phyloP scores from a whole-genome alignment of 1,140 invertebrate genomes.

The Eupeodes corollae region DNA sequence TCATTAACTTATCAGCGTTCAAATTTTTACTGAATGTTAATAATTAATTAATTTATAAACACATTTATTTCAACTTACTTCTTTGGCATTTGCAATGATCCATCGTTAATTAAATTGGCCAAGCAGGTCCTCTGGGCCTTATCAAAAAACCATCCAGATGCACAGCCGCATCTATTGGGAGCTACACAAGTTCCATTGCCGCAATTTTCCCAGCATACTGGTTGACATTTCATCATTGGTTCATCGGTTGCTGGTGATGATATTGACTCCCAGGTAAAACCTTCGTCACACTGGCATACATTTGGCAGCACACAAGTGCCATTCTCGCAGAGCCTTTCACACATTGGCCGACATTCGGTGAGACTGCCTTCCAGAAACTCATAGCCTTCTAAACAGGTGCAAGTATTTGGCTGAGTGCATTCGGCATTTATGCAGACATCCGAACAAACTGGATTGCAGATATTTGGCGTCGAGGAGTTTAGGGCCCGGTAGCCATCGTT shows the following conservation, averaged over 20 bases:
- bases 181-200: not conserved
- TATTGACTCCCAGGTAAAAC: conserved; percentile 7
- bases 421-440: conserved; percentile 41
- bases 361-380: conserved; percentile 33
- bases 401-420: conserved; percentile 37
- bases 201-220: not conserved
- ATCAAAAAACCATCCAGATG: too few relatives aligned
- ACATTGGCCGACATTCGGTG: conserved; percentile 41
- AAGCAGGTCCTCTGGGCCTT: too few relatives aligned
- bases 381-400: conserved; percentile 40
- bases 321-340: conserved; percentile 45
- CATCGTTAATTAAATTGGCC: too few relatives aligned
- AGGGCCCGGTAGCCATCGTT: conserved; percentile 19
- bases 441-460: conserved; percentile 28
- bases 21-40: too few relatives aligned
- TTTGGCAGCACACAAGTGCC: conserved; percentile 44
- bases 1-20: too few relatives aligned
- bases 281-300: conserved; percentile 39
- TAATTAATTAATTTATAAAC: too few relatives aligned
- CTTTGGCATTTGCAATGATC: too few relatives aligned
- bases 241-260: conserved; percentile 9
- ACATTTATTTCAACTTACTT: too few relatives aligned
- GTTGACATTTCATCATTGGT: not conserved
- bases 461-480: conserved; percentile 21
- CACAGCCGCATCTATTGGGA: not conserved